Conservation (phyloP, 2,113 vertebrate genomes). For the Grammomys surdaster region DNA sequence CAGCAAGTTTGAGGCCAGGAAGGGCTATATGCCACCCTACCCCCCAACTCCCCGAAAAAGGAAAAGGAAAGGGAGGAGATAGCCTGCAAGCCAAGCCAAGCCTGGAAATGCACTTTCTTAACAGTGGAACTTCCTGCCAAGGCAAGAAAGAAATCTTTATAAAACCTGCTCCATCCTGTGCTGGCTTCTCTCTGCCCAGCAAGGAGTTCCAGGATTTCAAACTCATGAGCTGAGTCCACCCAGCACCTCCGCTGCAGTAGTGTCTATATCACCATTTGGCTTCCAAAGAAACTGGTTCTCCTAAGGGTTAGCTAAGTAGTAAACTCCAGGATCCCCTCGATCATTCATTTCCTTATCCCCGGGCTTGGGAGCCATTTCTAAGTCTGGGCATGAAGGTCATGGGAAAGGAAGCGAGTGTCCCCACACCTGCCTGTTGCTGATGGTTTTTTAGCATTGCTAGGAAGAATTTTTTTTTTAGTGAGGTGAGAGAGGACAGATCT, state of each 20-base stretch:
- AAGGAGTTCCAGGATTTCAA: background rate
- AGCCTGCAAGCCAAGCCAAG: background rate
- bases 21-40: too few species aligned
- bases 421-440: constrained; percentile 13
- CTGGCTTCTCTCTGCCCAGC: background rate
- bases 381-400: background rate
- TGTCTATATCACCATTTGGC: background rate
- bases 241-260: background rate
- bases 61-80: background rate
- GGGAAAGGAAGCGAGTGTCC: background rate
- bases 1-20: too few species aligned
- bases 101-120: background rate
- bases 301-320: background rate
- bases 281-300: constrained; percentile 4
- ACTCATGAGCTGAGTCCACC: background rate
- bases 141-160: background rate
- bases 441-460: background rate
- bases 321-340: background rate
- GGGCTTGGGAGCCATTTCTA: background rate
- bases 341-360: background rate
- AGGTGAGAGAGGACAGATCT: background rate
- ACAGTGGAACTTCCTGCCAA: background rate
- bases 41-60: too few species aligned
- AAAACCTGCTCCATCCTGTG: background rate
- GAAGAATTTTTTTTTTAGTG: background rate